Conservation (phyloP, 2,888 invertebrate genomes). For the Baronia brevicornis region DNA sequence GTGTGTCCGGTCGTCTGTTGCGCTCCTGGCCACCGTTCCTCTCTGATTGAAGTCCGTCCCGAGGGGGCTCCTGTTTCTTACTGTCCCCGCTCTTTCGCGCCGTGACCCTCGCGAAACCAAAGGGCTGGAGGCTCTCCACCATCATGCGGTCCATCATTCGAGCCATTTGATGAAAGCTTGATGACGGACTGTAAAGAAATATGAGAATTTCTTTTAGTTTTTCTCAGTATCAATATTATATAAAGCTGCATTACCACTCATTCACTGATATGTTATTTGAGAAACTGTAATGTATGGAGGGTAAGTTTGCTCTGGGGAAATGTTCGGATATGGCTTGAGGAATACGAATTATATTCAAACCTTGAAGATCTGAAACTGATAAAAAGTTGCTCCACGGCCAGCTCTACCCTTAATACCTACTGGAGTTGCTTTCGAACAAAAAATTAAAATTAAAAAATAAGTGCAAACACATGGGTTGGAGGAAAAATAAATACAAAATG, state of each 20-base stretch:
- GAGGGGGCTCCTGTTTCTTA: conserved; percentile 33
- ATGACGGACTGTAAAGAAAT: conserved; percentile 60
- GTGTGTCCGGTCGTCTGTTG: conserved; percentile 39
- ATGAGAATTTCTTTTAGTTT: not conserved
- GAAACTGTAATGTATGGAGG: no score
- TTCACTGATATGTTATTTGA: no score
- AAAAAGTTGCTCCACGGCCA: not conserved
- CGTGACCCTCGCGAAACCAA: conserved; percentile 79
- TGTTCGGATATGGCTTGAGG: no score
- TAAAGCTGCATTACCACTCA: no score
- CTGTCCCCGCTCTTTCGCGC: conserved; percentile 57
- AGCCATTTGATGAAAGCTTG: conserved; percentile 81
- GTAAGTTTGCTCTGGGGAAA: no score
- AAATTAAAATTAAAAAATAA: not conserved
- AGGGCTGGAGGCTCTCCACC: conserved; percentile 79
- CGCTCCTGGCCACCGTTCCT: conserved; percentile 42
- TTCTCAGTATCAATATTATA: no score
- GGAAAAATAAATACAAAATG: no score
- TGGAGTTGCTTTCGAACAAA: no score
- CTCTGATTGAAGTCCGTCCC: conserved; percentile 50
- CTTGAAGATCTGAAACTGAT: no score
- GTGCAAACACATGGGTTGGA: no score
- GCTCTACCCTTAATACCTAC: not conserved
- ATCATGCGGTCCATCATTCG: conserved; percentile 85
- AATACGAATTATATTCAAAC: no score